Base-by-base conservation (phyloP, 2,797 vertebrate genomes). In the Mus minutoides region DNA sequence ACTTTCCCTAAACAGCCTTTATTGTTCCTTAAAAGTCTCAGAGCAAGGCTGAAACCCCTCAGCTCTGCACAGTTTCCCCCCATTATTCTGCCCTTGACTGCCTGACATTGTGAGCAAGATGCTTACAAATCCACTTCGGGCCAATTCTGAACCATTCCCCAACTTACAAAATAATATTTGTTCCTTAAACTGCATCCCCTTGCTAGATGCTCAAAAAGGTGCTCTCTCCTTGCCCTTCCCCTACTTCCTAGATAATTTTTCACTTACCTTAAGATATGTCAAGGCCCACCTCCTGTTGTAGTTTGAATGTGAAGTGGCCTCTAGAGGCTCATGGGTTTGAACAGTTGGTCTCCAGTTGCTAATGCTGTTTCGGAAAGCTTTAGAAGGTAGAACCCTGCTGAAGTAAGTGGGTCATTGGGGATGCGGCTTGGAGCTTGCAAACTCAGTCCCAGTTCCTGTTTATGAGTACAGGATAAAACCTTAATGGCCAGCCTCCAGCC, bases 141-240 rank as follows among this genome's bases (percentile, higher is more conserved):
- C 88, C 60, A 75, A n/a, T 87, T 89, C 69, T 83, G 87, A 86
- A 56, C 62, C 54, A 60, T 83, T 87, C 94, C 40, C 71, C 92
- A 62, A 31, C 40, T 91, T 69, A 95, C 78, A 96, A 40, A 95
- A 91, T 80, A 86, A 52, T 6, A 21, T 80, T 87, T 92, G 80
- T 69, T 85, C 62, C 96, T 92, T 94, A 62, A 83, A 88, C 78
- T 49, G 90, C 75, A 31, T 69, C 34, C 34, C 43, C 76, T 79
- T 92, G 71, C 49, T 62, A 62, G 75, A 52, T 40, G 46, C 58
- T 37, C 40, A 40, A 10, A 31, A 46, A 40, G 46, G 60, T 22
- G 16, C 43, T 86, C 34, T 64, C 62, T 31, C 9, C 16, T 31
- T 75, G 60, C 26, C 56, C 26, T 64, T 10, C 43, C 58, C 37